Evolutionary conservation across 1,140 invertebrate genomes (phyloP).

Genomic region (Gryon sp.): DNA sequence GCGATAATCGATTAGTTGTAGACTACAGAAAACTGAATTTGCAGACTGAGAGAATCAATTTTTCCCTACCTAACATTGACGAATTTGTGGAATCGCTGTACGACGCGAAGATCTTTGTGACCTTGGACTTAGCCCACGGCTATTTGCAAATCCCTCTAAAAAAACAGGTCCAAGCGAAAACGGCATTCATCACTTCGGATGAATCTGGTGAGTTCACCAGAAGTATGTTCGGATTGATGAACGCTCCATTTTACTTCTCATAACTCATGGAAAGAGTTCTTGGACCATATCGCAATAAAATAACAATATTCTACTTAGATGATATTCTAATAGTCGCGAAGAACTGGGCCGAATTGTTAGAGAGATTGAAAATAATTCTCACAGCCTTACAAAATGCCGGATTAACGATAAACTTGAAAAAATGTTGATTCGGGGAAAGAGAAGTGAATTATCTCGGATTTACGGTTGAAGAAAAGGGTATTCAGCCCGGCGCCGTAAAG

Average conservation of each 20-base stretch:
- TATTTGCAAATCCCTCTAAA: not conserved
- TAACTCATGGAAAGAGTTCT: not conserved
- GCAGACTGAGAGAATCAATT: not conserved
- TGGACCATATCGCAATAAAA: not conserved
- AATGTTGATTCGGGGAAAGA: slow-evolving; percentile 64
- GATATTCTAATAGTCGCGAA: slow-evolving; percentile 60
- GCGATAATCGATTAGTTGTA: not conserved
- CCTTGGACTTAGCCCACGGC: not conserved
- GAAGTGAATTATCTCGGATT: slow-evolving; percentile 66
- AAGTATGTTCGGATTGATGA: not conserved
- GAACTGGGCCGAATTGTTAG: slow-evolving; percentile 51
- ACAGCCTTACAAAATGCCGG: slow-evolving; percentile 38
- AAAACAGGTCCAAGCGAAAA: not conserved
- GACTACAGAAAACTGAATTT: not conserved
- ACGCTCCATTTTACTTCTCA: not conserved
- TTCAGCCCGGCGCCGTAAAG: slow-evolving; percentile 65
- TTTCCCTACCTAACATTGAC: not conserved
- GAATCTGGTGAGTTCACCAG: not conserved
- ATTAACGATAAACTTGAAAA: slow-evolving; percentile 68
- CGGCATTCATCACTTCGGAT: not conserved
- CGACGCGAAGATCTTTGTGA: not conserved
- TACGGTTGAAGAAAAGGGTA: no score
- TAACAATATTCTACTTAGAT: slow-evolving; percentile 42
- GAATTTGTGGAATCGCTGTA: not conserved
- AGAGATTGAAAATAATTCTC: slow-evolving; percentile 52